Base-by-base conservation (phyloP, 2,113 vertebrate species). In the Phoenicopterus ruber region DNA sequence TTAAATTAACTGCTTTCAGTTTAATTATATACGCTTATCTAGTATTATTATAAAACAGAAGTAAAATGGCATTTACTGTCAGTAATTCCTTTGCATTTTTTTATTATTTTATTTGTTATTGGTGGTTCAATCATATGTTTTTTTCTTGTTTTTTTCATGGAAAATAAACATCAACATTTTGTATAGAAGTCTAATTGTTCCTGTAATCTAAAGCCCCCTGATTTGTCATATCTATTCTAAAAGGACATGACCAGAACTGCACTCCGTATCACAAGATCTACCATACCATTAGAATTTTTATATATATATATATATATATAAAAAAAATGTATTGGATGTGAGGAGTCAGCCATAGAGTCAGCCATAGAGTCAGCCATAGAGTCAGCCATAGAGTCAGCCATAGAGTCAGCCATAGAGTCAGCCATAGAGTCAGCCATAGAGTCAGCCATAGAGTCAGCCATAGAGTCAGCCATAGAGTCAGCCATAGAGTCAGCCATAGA, bases 31-130 rank as follows among this genome's bases (percentile, higher is more conserved):
- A 8, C 15, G 7, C 8, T 80, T 40, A 32, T 29, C 49, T 92
- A 77, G 2, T 46, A 52, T 57, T 54, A 32, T 55, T 59, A 52
- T n/a, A 44, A 77, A 83, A 21, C 1, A 46, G 11, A 71, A 58
- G 4, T 32, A 46, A 77, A 94, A 73, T 58, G 15, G 4, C 31
- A 42, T 84, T 81, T 86, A 28, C 19, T 42, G 4, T 19, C 34
- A 16, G 7, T 13, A 52, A 66, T 6, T 47, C 5, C 22, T 67
- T 77, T 57, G 5, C 0, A 5, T 1, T 34, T 47, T 17, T 36
- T 36, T 44, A 34, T 26, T 13, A 13, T 31, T 65, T 59, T 32
- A 20, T 10, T 6, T 21, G 32, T 38, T 13, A 15, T 69, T 44
- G 7, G 16, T 63, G 28, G 5, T 5, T 85, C 44, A 13, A 17